Base-by-base conservation (phyloP, 2,797 vertebrate genomes). In the Sorex maritimensis region DNA sequence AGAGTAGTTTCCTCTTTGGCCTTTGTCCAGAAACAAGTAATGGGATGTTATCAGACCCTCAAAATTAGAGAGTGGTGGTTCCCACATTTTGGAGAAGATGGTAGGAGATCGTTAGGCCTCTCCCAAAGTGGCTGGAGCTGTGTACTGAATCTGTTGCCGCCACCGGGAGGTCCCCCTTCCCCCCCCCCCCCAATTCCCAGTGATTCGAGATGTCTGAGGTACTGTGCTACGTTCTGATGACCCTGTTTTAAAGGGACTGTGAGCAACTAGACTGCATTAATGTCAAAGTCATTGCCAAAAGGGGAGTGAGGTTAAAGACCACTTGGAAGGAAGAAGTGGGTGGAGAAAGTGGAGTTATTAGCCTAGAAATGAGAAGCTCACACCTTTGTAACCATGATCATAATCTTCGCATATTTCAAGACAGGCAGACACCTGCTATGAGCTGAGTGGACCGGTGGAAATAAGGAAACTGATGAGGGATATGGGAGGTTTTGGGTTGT, bases 261-360 rank as follows among this genome's bases (percentile, higher is more conserved):
- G 34, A 80, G 73, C 19, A 72, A 86, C 26, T 61, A 77, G 65
- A 73, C 61, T 52, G 93, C 24, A 74, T 78, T 86, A 63, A 81
- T 38, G 90, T 63, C 46, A 11, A 88, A 55, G 52, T 55, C 52
- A 55, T 17, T 44, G 5, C 21, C 63, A 65, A 55, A 41, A 44
- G 38, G 49, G 28, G 52, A 6, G 9, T 11, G 14, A 5, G n/a
- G 11, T 65, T 83, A 69, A 83, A 92, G 61, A 85, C 24, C 49
- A 58, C 74, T 19, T 41, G 24, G 67, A 44, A 55, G 14, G 90
- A 28, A 95, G 21, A 67, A 19, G 30, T 82, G 6, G 26, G 75
- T 86, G 34, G 82, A 58, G 26, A 46, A 83, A 41, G 46, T 77
- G 30, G 63, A 81, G 38, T 65, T 52, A 12, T 24, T 26, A 46